These are phyloP conservation scores for Elephantulus edwardii DNA, from an alignment of 2,113 vertebrate genomes.

Conservation along the genomic window DNA sequence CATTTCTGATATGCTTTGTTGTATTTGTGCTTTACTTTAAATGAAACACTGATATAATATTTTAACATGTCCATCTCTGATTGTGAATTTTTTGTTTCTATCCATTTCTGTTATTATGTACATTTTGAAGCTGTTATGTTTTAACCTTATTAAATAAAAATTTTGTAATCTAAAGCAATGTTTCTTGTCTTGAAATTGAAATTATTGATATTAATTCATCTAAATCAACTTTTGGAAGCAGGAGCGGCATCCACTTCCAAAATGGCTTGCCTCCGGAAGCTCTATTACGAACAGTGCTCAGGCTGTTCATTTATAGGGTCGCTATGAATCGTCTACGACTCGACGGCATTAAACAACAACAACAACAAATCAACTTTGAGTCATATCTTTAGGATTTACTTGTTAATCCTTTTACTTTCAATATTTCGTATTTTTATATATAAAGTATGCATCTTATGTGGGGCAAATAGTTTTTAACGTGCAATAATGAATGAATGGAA, in stretches of 20 bases:
- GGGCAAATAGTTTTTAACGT: neutral
- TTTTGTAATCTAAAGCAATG: neutral
- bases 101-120: neutral
- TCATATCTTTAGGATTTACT: neutral
- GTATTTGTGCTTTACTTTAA: conserved; percentile 16
- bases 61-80: neutral
- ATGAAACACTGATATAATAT: neutral
- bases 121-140: neutral
- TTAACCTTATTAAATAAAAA: neutral
- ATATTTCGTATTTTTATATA: neutral
- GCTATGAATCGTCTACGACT: too few species aligned
- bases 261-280: too few species aligned
- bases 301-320: too few species aligned
- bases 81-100: neutral
- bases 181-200: neutral
- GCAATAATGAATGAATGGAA: too few species aligned
- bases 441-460: neutral
- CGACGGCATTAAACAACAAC: too few species aligned
- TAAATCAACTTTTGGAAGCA: neutral
- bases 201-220: neutral
- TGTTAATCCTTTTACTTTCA: neutral
- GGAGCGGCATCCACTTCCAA: too few species aligned
- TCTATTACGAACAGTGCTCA: too few species aligned
- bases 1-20: neutral
- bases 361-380: too few species aligned